Evolutionary conservation across 30 jellyfish, hydroid and myxozoan genomes (phyloP).

Genomic region (Mastigias papua): DNA sequence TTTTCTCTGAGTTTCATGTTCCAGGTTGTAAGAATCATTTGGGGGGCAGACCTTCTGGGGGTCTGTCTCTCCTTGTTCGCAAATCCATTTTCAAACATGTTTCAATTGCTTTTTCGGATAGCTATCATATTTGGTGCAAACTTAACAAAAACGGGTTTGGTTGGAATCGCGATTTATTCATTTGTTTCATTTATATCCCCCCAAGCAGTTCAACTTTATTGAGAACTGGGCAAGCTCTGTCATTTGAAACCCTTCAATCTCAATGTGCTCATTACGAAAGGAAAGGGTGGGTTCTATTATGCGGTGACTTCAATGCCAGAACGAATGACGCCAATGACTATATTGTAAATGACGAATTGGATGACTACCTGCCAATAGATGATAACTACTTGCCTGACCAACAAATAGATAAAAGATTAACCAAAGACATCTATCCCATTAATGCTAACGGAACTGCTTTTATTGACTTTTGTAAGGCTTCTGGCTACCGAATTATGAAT

Average conservation of each 20-base stretch:
- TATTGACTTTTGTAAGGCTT: constrained; percentile 16
- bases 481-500: constrained; percentile 27
- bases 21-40: constrained; percentile 15
- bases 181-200: constrained; percentile 45
- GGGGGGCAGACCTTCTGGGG: constrained; percentile 62
- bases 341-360: constrained; percentile 44
- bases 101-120: constrained; percentile 15
- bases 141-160: constrained; percentile 8
- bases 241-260: constrained; percentile 47
- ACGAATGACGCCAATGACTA: constrained; percentile 36
- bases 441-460: constrained; percentile 19
- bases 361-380: constrained; percentile 49
- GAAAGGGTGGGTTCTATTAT: constrained; percentile 39
- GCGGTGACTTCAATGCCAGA: constrained; percentile 46
- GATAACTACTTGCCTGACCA: constrained; percentile 46
- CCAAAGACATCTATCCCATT: constrained; percentile 10
- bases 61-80: constrained; percentile 51
- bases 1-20: neutral
- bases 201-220: constrained; percentile 25
- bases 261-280: constrained; percentile 52
- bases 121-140: constrained; percentile 50
- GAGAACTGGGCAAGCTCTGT: constrained; percentile 39
- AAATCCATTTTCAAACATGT: constrained; percentile 21
- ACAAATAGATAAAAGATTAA: constrained; percentile 7
- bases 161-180: constrained; percentile 13